Percentiles rank a stretch among this genome's conserved stretches.
phyloP scores from a whole-genome alignment of 2,113 vertebrate species.

The Hucho hucho region DNA sequence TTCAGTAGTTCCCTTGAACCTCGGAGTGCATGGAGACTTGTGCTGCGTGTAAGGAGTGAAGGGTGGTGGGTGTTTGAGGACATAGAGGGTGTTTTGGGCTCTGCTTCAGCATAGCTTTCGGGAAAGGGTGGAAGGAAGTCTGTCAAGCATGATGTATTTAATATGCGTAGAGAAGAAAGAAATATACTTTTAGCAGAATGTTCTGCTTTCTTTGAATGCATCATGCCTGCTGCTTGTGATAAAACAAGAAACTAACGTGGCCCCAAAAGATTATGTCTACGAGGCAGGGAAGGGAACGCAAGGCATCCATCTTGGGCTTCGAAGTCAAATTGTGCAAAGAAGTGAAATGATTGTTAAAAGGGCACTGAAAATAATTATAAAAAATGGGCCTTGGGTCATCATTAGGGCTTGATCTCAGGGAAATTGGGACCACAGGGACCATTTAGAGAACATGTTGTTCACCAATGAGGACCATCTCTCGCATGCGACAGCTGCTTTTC shows the following conservation, averaged over 20 bases:
- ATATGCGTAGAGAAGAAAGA: conserved; percentile 35
- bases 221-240: conserved; percentile 35
- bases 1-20: neutral
- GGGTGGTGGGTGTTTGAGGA: conserved; percentile 29
- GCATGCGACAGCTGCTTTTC: conserved; percentile 39
- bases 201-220: conserved; percentile 29
- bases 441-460: conserved; percentile 60
- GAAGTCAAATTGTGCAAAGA: conserved; percentile 64
- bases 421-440: conserved; percentile 49
- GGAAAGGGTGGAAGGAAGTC: conserved; percentile 31
- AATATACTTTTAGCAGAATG: conserved; percentile 17
- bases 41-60: conserved; percentile 16
- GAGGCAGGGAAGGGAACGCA: conserved; percentile 53
- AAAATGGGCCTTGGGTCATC: conserved; percentile 71
- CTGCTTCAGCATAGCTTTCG: conserved; percentile 39
- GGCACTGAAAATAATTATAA: conserved; percentile 70
- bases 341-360: conserved; percentile 74
- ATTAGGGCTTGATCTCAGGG: conserved; percentile 68
- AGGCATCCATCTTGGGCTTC: conserved; percentile 46
- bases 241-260: conserved; percentile 24
- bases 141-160: conserved; percentile 38
- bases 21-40: conserved; percentile 3
- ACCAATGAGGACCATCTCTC: conserved; percentile 51
- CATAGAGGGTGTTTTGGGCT: conserved; percentile 7
- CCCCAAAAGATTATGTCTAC: conserved; percentile 55